Percentiles rank a stretch among this genome's conserved stretches.
phyloP scores from a whole-genome alignment of 2,888 invertebrate genomes.

The Parapristionchus giblindavisi region DNA sequence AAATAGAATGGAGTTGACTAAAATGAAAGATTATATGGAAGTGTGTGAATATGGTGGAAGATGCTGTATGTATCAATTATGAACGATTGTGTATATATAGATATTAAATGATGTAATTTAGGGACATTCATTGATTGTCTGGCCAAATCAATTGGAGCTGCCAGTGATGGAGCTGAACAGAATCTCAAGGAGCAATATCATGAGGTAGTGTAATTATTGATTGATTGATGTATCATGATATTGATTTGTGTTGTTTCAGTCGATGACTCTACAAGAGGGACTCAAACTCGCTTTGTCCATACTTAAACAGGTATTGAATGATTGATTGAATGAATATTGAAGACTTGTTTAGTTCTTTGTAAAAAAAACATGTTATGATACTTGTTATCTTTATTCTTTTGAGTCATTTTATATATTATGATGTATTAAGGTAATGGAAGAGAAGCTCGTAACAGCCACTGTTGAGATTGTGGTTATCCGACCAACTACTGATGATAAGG shows the following conservation, averaged over 20 bases:
- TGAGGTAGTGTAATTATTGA: slow-evolving; percentile 69
- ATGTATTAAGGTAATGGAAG: slow-evolving; percentile 86
- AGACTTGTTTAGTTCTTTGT: no score
- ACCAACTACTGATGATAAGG: slow-evolving; percentile 60
- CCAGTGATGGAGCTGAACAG: slow-evolving; percentile 98
- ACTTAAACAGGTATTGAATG: slow-evolving; percentile 82
- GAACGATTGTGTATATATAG: neutral
- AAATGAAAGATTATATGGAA: no score
- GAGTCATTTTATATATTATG: neutral
- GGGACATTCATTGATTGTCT: slow-evolving; percentile 93
- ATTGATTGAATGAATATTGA: neutral
- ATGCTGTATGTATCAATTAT: no score
- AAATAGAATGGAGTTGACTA: no score
- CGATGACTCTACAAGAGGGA: slow-evolving; percentile 92
- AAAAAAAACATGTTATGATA: no score
- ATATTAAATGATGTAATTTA: neutral
- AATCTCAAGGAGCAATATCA: slow-evolving; percentile 81
- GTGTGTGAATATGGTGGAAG: no score
- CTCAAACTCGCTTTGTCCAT: slow-evolving; percentile 89
- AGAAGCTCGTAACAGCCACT: slow-evolving; percentile 93
- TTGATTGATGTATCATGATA: neutral
- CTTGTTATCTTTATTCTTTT: no score
- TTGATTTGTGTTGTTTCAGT: slow-evolving; percentile 74
- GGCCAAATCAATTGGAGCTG: slow-evolving; percentile 98
- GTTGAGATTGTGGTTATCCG: slow-evolving; percentile 80